phyloP scores from a whole-genome alignment of 2,888 invertebrate species.

The Dryadula phaetusa region DNA sequence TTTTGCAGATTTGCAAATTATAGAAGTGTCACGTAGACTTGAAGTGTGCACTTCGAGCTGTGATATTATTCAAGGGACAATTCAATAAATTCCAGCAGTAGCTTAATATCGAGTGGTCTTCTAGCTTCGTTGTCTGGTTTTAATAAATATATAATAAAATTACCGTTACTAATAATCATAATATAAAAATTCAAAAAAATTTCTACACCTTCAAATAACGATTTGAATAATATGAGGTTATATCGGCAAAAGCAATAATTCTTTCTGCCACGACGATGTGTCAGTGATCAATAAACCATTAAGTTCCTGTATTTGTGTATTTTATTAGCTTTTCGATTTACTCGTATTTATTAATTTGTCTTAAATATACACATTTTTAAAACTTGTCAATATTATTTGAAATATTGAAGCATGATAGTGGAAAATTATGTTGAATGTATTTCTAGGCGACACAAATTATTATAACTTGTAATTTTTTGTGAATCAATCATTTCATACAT shows the following conservation, averaged over 20 bases:
- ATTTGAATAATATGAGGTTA: constrained; percentile 2
- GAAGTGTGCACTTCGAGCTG: no score
- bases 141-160: no score
- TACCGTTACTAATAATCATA: not conserved
- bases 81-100: no score
- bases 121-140: no score
- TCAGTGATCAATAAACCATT: constrained; percentile 8
- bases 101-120: no score
- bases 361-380: not conserved
- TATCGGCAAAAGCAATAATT: constrained; percentile 7
- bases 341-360: not conserved
- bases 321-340: constrained; percentile 5
- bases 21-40: no score
- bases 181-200: not conserved
- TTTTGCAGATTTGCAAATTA: no score
- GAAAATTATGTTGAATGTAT: not conserved
- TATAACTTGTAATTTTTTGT: not conserved
- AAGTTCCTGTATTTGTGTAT: not conserved
- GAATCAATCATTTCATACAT: no score
- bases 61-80: no score
- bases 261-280: constrained; percentile 5
- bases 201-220: not conserved
- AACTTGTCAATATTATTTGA: not conserved
- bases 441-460: not conserved
- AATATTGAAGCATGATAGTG: not conserved